These are phyloP conservation scores for Gonatopus flavifemur DNA, from an alignment of 1,140 invertebrate species.

Conservation along the genomic window DNA sequence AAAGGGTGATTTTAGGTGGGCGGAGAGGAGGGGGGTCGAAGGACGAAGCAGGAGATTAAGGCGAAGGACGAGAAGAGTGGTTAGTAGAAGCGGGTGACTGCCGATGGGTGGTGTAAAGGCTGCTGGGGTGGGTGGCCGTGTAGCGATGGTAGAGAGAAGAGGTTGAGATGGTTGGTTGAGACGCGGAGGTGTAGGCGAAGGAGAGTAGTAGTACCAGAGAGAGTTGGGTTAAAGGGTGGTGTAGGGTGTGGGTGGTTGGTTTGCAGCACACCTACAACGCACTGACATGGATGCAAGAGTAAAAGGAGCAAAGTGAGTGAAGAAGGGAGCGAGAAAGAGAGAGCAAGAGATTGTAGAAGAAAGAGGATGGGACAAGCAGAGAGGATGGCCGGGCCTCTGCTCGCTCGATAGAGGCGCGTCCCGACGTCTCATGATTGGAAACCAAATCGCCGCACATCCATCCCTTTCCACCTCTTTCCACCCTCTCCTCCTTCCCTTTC, in stretches of 20 bases:
- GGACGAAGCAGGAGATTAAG: slow-evolving; percentile 14
- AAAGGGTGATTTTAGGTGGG: slow-evolving; percentile 6
- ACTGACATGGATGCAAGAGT: slow-evolving; percentile 45
- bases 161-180: slow-evolving; percentile 37
- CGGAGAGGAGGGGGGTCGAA: slow-evolving; percentile 23
- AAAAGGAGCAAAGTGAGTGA: too few relatives aligned
- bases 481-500: slow-evolving; percentile 15
- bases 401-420: slow-evolving; percentile 59
- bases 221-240: slow-evolving; percentile 43
- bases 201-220: slow-evolving; percentile 31
- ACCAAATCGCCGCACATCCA: slow-evolving; percentile 61
- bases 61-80: slow-evolving; percentile 26
- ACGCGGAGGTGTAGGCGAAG: slow-evolving; percentile 41
- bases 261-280: slow-evolving; percentile 44
- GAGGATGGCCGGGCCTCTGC: slow-evolving; percentile 55
- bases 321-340: too few relatives aligned
- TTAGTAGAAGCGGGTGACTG: slow-evolving; percentile 36
- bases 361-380: slow-evolving; percentile 45
- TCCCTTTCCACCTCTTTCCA: slow-evolving; percentile 31
- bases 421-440: slow-evolving; percentile 60
- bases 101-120: slow-evolving; percentile 27
- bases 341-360: not conserved
- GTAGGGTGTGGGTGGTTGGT: slow-evolving; percentile 40
- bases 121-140: slow-evolving; percentile 10
- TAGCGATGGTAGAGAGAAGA: slow-evolving; percentile 7